Percentiles rank a stretch among this genome's conserved stretches.
Evolutionary conservation across 2,113 vertebrate species (phyloP).

Genomic region (Dipodomys ordii): DNA sequence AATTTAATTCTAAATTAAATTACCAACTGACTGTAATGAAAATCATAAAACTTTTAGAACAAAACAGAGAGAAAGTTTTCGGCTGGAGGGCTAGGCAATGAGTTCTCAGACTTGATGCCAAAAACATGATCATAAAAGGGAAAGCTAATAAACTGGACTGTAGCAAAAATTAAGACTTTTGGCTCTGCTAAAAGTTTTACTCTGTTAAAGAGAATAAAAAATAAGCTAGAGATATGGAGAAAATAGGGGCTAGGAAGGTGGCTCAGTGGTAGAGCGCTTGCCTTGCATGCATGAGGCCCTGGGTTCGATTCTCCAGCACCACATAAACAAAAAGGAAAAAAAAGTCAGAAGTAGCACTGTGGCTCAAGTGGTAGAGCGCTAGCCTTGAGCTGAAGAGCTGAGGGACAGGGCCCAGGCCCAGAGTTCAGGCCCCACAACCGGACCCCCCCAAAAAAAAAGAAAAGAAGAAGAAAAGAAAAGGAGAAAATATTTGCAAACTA

Average conservation of each 20-base stretch:
- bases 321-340: too few species aligned
- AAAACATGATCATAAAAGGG: background rate
- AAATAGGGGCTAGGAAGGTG: background rate
- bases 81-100: background rate
- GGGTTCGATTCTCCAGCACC: too few species aligned
- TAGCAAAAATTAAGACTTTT: slow-evolving; percentile 4
- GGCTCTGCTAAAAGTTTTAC: background rate
- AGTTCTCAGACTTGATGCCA: background rate
- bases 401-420: too few species aligned
- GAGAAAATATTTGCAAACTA: slow-evolving; percentile 21
- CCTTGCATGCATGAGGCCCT: too few species aligned
- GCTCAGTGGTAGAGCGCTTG: too few species aligned
- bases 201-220: slow-evolving; percentile 7
- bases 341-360: too few species aligned
- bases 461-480: background rate
- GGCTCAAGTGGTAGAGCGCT: too few species aligned
- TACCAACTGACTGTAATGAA: background rate
- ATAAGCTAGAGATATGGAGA: background rate
- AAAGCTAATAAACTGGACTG: background rate
- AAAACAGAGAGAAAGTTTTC: slow-evolving; percentile 10
- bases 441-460: too few species aligned
- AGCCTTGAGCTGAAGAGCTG: too few species aligned
- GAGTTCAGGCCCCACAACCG: too few species aligned
- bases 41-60: slow-evolving; percentile 20
- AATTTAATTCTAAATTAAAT: slow-evolving; percentile 29